phyloP scores from a whole-genome alignment of 2,888 invertebrate genomes.

The Ichneumoninae sp. region DNA sequence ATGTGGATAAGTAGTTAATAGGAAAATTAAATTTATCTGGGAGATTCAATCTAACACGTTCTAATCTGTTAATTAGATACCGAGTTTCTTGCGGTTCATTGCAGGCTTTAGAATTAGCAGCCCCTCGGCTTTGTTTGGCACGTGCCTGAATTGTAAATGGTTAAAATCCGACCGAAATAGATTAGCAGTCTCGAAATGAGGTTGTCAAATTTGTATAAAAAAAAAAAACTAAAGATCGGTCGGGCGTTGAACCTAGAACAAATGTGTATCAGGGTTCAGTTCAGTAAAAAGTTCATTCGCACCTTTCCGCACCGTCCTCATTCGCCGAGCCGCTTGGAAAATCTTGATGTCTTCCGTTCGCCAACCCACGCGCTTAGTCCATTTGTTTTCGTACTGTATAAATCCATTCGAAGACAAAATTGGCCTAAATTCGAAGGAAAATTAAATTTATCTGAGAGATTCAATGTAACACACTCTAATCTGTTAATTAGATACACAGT shows the following conservation, averaged over 20 bases:
- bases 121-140: no score
- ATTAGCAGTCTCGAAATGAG: no score
- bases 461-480: background rate
- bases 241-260: no score
- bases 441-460: background rate
- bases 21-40: background rate
- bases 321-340: background rate
- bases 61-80: background rate
- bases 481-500: background rate
- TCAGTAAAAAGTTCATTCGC: no score
- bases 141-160: no score
- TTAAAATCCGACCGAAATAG: no score
- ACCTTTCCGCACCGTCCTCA: background rate
- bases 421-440: background rate
- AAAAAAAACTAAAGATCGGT: background rate
- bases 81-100: background rate
- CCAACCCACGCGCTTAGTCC: background rate
- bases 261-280: no score
- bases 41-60: background rate
- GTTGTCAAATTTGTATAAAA: no score
- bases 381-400: constrained; percentile 17
- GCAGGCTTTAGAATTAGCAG: no score
- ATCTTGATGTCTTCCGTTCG: constrained; percentile 7
- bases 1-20: background rate
- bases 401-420: constrained; percentile 15